A percentile compares a stretch with the other conserved stretches of the same genome.
Conservation (phyloP, 2,888 invertebrate species). For the Caenorhabditis uteleia region DNA sequence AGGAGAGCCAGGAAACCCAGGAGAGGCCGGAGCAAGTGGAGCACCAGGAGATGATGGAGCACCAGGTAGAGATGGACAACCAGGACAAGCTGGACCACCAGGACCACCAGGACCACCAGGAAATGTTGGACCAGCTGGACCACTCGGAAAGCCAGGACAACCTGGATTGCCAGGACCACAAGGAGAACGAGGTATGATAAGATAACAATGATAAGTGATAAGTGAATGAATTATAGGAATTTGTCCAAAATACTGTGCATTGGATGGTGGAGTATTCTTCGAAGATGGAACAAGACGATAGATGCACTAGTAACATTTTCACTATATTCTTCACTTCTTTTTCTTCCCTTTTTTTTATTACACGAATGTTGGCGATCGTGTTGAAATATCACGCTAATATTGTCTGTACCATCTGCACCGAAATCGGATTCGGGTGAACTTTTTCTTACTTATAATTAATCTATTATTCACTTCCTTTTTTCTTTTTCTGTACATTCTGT, state of each 20-base stretch:
- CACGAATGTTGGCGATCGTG: constrained; percentile 21
- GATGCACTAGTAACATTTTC: background rate
- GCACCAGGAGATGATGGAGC: constrained; percentile 63
- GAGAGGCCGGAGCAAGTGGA: constrained; percentile 59
- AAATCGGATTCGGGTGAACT: constrained; percentile 37
- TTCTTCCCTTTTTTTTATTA: constrained; percentile 21
- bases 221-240: constrained; percentile 42
- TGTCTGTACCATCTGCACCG: constrained; percentile 28
- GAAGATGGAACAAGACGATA: constrained; percentile 52
- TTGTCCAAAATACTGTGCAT: constrained; percentile 59
- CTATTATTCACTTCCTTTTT: constrained; percentile 19
- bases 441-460: constrained; percentile 19
- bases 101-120: constrained; percentile 64
- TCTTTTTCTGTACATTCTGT: constrained; percentile 29
- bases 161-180: constrained; percentile 62
- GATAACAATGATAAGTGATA: too few species aligned
- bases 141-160: constrained; percentile 47
- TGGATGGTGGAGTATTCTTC: constrained; percentile 62
- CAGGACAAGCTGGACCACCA: constrained; percentile 58
- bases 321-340: background rate
- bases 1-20: constrained; percentile 66
- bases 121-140: constrained; percentile 53
- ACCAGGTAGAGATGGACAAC: constrained; percentile 64
- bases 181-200: constrained; percentile 48
- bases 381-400: constrained; percentile 9